Percentiles rank a stretch among this genome's conserved stretches.
Evolutionary conservation across 2,888 invertebrate genomes (phyloP).

Genomic region (Choristoneura rosaceana): DNA sequence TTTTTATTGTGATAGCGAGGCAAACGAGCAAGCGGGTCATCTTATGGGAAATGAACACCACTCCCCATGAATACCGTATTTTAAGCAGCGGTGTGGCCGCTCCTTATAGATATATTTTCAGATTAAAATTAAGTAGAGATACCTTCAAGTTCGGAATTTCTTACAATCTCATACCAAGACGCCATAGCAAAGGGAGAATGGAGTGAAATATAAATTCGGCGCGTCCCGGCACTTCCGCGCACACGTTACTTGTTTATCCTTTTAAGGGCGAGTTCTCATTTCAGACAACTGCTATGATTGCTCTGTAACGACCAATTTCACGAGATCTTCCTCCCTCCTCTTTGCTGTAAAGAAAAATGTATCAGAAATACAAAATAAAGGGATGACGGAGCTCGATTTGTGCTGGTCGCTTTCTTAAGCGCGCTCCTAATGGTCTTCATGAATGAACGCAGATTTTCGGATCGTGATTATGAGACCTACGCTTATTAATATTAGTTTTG

Average conservation of each 20-base stretch:
- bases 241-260: constrained; percentile 85
- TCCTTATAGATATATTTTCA: neutral
- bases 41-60: too few species aligned
- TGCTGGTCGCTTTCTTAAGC: constrained; percentile 63
- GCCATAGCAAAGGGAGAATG: constrained; percentile 64
- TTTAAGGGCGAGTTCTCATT: constrained; percentile 82
- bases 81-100: too few species aligned
- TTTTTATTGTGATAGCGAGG: too few species aligned
- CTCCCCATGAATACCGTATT: too few species aligned
- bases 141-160: constrained; percentile 47
- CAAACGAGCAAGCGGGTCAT: too few species aligned
- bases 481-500: constrained; percentile 60
- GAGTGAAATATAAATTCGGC: constrained; percentile 82
- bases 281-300: constrained; percentile 83
- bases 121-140: constrained; percentile 52
- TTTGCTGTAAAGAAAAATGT: constrained; percentile 43
- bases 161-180: constrained; percentile 54
- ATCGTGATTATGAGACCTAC: constrained; percentile 68
- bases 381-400: constrained; percentile 54
- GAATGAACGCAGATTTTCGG: constrained; percentile 73
- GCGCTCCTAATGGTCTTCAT: constrained; percentile 64
- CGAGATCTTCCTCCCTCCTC: constrained; percentile 54
- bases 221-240: constrained; percentile 78
- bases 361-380: constrained; percentile 47
- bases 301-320: constrained; percentile 70